Evolutionary conservation across 2,113 vertebrate species (phyloP).

Genomic region (Natator depressus): DNA sequence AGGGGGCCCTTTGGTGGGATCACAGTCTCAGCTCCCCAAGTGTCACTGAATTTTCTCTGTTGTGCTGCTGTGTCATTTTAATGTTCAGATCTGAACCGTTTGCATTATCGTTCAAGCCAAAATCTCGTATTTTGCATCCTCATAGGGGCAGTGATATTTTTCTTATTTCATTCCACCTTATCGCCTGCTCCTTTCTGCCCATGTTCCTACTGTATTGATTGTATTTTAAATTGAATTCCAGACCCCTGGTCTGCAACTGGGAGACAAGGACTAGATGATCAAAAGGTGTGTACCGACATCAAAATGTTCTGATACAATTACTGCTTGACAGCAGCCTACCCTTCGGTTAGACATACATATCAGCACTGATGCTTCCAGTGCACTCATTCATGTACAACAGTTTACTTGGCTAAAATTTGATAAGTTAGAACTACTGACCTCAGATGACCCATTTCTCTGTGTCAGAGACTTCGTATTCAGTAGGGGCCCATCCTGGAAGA

Average conservation of each 20-base stretch:
- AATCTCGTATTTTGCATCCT: background rate
- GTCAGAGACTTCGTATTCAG: background rate
- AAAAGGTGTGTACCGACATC: background rate
- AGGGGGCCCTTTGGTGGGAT: background rate
- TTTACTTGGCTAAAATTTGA: background rate
- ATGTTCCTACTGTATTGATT: background rate
- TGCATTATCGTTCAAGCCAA: background rate
- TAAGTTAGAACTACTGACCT: background rate
- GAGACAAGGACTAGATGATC: background rate
- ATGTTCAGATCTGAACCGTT: background rate
- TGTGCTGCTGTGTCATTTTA: rapidly evolving
- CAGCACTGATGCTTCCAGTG: background rate
- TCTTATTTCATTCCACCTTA: background rate
- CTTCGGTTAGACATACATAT: background rate
- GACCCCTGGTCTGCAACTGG: conserved; percentile 16
- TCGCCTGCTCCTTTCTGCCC: background rate
- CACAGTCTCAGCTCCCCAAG: background rate
- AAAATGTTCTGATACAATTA: background rate
- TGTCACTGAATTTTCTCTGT: background rate
- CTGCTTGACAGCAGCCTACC: background rate
- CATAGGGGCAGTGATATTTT: rapidly evolving
- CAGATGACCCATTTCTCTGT: background rate
- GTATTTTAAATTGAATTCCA: conserved; percentile 42
- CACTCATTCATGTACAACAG: background rate
- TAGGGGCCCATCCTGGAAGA: background rate